These are phyloP conservation scores for Meloe dianella DNA, from an alignment of 2,888 invertebrate species.

Conservation along the genomic window DNA sequence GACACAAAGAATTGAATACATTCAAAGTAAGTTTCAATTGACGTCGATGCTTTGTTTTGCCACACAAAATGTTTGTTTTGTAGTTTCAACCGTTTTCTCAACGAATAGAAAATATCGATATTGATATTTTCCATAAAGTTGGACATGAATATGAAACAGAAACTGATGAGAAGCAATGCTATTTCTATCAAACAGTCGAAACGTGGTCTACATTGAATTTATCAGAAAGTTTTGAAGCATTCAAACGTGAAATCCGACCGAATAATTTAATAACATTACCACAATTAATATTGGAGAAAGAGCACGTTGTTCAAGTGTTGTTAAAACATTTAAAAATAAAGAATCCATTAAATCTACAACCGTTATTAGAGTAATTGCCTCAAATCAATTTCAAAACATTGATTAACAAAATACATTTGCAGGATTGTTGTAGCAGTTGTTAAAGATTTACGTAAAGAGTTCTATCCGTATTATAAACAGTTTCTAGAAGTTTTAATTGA, in stretches of 20 bases:
- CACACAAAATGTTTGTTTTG: constrained; percentile 46
- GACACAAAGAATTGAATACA: constrained; percentile 78
- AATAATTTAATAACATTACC: constrained; percentile 75
- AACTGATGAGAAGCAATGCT: constrained; percentile 74
- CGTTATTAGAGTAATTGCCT: constrained; percentile 79
- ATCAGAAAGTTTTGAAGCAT: constrained; percentile 79
- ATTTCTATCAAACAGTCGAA: constrained; percentile 80
- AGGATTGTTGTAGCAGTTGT: constrained; percentile 85
- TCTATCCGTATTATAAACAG: constrained; percentile 82
- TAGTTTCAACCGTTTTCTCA: constrained; percentile 89
- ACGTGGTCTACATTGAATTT: constrained; percentile 92
- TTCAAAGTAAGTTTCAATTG: constrained; percentile 68
- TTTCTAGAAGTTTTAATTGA: constrained; percentile 77
- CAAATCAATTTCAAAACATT: background rate
- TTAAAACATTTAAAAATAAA: constrained; percentile 75
- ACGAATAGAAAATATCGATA: constrained; percentile 82
- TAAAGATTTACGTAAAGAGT: constrained; percentile 86
- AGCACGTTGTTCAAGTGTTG: constrained; percentile 74
- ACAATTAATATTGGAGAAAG: constrained; percentile 82
- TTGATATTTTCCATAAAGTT: constrained; percentile 86
- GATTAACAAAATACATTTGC: constrained; percentile 43
- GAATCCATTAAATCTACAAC: constrained; percentile 77
- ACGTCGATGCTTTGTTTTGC: background rate
- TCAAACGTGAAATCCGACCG: constrained; percentile 75
- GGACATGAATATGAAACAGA: constrained; percentile 75